These are phyloP conservation scores for Ashinkailepas kermadecensis DNA, from an alignment of 2,888 invertebrate species.

Conservation along the genomic window DNA sequence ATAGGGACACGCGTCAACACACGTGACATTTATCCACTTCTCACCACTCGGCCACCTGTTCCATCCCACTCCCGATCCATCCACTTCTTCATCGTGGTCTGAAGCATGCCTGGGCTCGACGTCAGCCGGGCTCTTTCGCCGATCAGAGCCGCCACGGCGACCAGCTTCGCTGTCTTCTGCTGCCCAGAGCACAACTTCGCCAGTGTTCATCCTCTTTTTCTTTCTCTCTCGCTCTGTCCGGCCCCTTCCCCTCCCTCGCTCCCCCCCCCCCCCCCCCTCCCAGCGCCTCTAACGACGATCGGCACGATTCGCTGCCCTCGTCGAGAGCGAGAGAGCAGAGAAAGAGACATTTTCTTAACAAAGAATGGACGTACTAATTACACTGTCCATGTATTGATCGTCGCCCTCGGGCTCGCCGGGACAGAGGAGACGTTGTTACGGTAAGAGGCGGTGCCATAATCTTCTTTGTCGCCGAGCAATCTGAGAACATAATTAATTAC, in stretches of 20 bases:
- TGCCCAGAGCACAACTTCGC: background rate
- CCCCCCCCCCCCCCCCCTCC: too few species aligned
- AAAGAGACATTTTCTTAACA: constrained; percentile 3
- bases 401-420: too few species aligned
- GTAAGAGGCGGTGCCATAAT: constrained; percentile 1
- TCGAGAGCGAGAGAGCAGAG: background rate
- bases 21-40: too few species aligned
- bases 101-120: too few species aligned
- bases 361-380: constrained; percentile 14
- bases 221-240: background rate
- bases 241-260: background rate
- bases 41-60: too few species aligned
- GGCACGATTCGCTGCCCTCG: background rate
- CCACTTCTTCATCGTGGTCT: too few species aligned
- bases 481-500: constrained; percentile 5
- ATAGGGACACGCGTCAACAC: too few species aligned
- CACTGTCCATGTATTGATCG: background rate
- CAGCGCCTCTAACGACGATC: background rate
- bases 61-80: too few species aligned
- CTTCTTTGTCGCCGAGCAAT: constrained; percentile 16
- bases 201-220: background rate
- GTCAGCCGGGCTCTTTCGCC: too few species aligned
- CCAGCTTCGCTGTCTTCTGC: background rate
- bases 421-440: constrained; percentile 2
- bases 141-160: background rate